Conservation (phyloP, 1,140 invertebrate genomes). For the Archegozetes longisetosus region DNA sequence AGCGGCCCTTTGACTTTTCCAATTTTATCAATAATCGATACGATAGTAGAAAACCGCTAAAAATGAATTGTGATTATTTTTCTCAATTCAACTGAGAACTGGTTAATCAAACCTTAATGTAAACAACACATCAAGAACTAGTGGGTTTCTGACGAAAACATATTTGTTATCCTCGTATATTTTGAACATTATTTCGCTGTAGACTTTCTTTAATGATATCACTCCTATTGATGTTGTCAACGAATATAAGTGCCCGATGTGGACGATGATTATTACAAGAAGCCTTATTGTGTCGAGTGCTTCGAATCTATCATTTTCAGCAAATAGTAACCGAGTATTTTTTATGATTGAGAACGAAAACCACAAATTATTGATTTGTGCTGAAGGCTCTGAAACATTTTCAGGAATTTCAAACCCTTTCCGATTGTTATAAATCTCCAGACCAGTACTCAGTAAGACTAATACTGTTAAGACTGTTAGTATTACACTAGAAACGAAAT, state of each 20-base stretch:
- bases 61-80: background rate
- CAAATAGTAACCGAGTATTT: background rate
- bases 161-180: background rate
- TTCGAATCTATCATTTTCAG: background rate
- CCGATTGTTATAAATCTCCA: no score
- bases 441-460: no score
- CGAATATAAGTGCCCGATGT: background rate
- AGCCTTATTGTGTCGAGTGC: background rate
- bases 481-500: no score
- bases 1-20: background rate
- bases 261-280: background rate
- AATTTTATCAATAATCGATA: background rate
- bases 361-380: no score
- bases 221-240: background rate
- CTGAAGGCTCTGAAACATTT: no score
- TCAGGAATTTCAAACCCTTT: no score
- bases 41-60: slow-evolving; percentile 9
- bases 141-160: background rate
- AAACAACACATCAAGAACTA: background rate
- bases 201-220: background rate
- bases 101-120: background rate
- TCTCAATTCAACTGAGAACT: background rate
- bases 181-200: background rate
- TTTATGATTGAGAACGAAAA: background rate
- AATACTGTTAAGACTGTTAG: no score